Conservation (phyloP, 2,888 invertebrate species). For the Hipparchia sbordonii region DNA sequence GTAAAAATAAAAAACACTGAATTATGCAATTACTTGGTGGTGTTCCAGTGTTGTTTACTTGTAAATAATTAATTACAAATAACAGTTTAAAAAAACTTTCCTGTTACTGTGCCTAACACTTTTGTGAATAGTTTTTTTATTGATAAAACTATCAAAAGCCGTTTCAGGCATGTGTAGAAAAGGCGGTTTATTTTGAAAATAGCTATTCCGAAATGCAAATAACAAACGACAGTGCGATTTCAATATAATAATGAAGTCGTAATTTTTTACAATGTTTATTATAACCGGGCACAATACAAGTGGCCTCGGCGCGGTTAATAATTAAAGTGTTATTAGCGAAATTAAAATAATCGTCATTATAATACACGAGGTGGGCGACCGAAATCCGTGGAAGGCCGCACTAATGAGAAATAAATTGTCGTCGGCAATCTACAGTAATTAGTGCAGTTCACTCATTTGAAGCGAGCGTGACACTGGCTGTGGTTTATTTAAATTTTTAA, state of each 20-base stretch:
- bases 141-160: too few relatives aligned
- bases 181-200: too few relatives aligned
- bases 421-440: slow-evolving; percentile 70
- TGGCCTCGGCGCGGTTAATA: slow-evolving; percentile 58
- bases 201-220: background rate
- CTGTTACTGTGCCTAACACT: too few relatives aligned
- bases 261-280: slow-evolving; percentile 1
- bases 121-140: too few relatives aligned
- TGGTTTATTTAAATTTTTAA: slow-evolving; percentile 56
- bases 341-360: slow-evolving; percentile 75
- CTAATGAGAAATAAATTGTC: slow-evolving; percentile 82
- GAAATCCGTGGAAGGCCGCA: slow-evolving; percentile 69
- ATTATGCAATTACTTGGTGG: too few relatives aligned
- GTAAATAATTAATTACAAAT: too few relatives aligned
- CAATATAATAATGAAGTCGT: background rate
- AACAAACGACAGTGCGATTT: background rate
- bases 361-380: slow-evolving; percentile 64
- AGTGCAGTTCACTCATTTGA: slow-evolving; percentile 69
- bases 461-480: slow-evolving; percentile 67
- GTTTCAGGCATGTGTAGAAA: too few relatives aligned
- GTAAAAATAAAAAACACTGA: too few relatives aligned
- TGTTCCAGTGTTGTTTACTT: too few relatives aligned
- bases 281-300: slow-evolving; percentile 43
- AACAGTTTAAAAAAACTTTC: too few relatives aligned
- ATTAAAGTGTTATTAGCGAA: slow-evolving; percentile 81